These are phyloP conservation scores for Balaeniceps rex DNA, from an alignment of 2,113 vertebrate species.

Conservation along the genomic window DNA sequence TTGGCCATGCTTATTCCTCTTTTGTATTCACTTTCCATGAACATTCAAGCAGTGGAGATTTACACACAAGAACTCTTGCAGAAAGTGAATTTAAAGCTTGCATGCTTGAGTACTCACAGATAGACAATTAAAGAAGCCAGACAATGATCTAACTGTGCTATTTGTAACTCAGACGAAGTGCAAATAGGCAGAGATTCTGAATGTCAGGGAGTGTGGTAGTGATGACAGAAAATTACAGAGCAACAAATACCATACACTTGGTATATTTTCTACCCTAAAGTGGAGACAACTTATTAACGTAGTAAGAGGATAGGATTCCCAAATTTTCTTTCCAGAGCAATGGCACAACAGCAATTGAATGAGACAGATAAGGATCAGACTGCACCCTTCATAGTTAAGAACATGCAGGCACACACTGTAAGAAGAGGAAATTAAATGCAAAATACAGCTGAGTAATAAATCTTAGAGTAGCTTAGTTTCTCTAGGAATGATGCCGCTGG, in stretches of 20 bases:
- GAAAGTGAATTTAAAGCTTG: neutral
- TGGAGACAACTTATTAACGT: neutral
- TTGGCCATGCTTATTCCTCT: neutral
- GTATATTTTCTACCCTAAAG: neutral
- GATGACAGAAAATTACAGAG: slow-evolving; percentile 4
- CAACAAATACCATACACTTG: neutral
- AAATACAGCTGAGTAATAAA: slow-evolving; percentile 58
- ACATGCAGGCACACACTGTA: slow-evolving; percentile 26
- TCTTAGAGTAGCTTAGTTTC: slow-evolving; percentile 40
- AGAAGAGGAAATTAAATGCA: slow-evolving; percentile 62
- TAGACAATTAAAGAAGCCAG: slow-evolving; percentile 17
- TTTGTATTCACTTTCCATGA: neutral
- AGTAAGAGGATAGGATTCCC: neutral
- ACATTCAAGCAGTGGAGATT: neutral
- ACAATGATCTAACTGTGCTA: slow-evolving; percentile 7
- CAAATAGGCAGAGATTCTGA: neutral
- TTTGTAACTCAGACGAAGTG: slow-evolving; percentile 29
- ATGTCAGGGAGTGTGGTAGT: neutral
- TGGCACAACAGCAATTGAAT: neutral
- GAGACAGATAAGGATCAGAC: slow-evolving; percentile 42
- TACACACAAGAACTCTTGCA: neutral
- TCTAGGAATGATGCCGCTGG: slow-evolving; percentile 61
- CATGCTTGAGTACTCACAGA: neutral
- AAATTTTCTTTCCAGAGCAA: neutral
- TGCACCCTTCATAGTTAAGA: slow-evolving; percentile 40